Evolutionary conservation across 1,140 invertebrate species (phyloP), one percentile per base, ranked within the genome.

Genomic region (Leptoteleia sp.): DNA sequence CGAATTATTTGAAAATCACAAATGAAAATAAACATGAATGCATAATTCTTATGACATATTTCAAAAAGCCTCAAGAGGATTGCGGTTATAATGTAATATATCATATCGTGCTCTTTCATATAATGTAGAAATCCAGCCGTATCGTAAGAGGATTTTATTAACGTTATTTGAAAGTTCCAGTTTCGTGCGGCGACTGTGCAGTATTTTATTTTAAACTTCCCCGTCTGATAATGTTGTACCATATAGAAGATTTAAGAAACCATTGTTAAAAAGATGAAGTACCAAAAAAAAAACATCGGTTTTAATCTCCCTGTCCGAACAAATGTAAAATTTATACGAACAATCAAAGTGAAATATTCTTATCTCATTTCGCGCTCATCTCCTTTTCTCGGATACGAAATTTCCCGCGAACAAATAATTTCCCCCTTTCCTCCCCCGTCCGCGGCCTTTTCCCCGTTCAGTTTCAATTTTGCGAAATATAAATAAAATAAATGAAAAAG

Each of bases 81-180:
- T 42, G 37, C 37, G 25, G 13, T 42, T 57, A 54, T 40, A 54
- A 22, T 55, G 40, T 40, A 40, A 17, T 42, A 57, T 42, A 57
- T 42, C 25, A 42, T 42, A 57, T 55, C 33, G 13, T n/a, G 22
- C 37, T 57, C 38, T 42, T 42, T 29, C 54, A 31, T 57, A 43
- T 31, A 42, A 43, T 31, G 22, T 19, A 12, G 12, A 43, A 57
- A 57, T 57, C 15, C 54, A 42, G 54, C 17, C 38, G 43, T 37
- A 31, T 43, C 54, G 15, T 57, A 57, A 57, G 54, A 57, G 54
- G 54, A 43, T 57, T 57, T 57, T 42, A 57, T 57, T 43, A 57
- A 57, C 37, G 25, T 57, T 57, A 57, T 57, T 57, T 43, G 38
- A 43, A 16, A 57, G 54, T 31, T 42, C 13, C 15, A 29, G 38